Base-by-base conservation (phyloP, 1,140 invertebrate species). In the Macrobrachium nipponense region DNA sequence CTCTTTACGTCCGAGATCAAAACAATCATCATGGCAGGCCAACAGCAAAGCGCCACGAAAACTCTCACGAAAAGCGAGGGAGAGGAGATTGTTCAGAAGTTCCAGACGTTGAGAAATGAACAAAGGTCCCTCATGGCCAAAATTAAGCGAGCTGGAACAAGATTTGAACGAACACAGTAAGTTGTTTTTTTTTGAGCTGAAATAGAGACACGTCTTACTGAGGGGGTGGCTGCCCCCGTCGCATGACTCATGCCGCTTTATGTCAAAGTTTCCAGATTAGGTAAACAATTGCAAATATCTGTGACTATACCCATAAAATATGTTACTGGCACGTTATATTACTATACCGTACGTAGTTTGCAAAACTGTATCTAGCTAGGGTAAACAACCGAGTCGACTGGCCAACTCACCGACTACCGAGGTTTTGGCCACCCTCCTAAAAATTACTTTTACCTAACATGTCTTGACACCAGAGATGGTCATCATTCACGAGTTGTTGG, bases 91-190 rank as follows among this genome's bases (percentile, higher is more conserved):
- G 93, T 98, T 88, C 93, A 93, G 75, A 95, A 95, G 75, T 98
- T 98, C 92, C 96, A 98, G 92, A 92, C 93, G 80, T 92, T 98
- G 78, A 93, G 97, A 87, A 94, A 94, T 89, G 97, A 98, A 90
- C 98, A 99, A 92, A 92, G 97, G 89, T 93, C 94, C 87, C 91
- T 98, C 89, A 95, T 95, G 18, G 94, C 93, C 87, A 98, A 98
- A 93, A 93, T 98, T 82, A 95, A n/a, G 95, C 7, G 97, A 98
- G 93, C 92, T 98, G 89, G 97, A 98, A 93, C 94, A 95, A 92
- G 97, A 98, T 91, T 92, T 98, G 66, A 97, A 97, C 90, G 97
- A 98, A 92, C 97, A 98, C 92, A 98, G 97, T 98, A 94, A 94
- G 94, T 92, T 86, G 86, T 27, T 27, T 18, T n/a, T n/a, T n/a